These are phyloP conservation scores for Piscicola geometra DNA, from an alignment of 2,888 invertebrate genomes.

Conservation along the genomic window DNA sequence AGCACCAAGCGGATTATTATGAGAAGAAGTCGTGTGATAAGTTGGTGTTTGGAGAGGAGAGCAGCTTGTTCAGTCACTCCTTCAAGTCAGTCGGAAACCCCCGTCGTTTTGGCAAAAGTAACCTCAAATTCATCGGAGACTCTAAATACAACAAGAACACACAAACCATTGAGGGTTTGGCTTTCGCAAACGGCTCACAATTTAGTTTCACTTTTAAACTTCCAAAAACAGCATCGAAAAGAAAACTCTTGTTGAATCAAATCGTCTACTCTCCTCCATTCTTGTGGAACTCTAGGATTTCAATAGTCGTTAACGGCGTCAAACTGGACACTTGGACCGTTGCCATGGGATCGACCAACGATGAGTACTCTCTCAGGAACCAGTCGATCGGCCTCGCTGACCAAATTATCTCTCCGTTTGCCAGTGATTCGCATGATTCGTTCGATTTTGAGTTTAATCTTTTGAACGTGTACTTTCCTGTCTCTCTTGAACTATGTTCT, in stretches of 20 bases:
- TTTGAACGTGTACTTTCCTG: neutral
- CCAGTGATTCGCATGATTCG: neutral
- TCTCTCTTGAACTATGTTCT: constrained; percentile 11
- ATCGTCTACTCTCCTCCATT: constrained; percentile 36
- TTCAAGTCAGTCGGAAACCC: constrained; percentile 19
- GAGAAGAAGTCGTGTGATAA: constrained; percentile 29
- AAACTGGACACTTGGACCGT: constrained; percentile 37
- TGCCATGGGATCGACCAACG: constrained; percentile 40
- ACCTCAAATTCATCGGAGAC: constrained; percentile 37
- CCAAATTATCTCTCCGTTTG: neutral
- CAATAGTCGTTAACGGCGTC: constrained; percentile 36
- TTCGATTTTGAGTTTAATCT: neutral
- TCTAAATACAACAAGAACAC: constrained; percentile 22
- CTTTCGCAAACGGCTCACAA: constrained; percentile 29
- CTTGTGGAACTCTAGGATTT: constrained; percentile 40
- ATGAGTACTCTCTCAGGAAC: constrained; percentile 39
- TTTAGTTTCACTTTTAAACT: constrained; percentile 34
- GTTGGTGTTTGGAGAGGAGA: constrained; percentile 32
- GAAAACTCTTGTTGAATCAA: constrained; percentile 36
- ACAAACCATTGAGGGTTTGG: constrained; percentile 23
- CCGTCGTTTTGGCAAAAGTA: constrained; percentile 23
- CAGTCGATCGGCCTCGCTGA: constrained; percentile 13
- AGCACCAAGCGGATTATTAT: constrained; percentile 15
- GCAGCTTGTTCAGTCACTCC: constrained; percentile 34
- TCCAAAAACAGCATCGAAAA: neutral